A percentile compares a stretch with the other conserved stretches of the same genome.
Evolutionary conservation across 2,888 invertebrate species (phyloP).

Genomic region (Gymnosoma rotundatum): DNA sequence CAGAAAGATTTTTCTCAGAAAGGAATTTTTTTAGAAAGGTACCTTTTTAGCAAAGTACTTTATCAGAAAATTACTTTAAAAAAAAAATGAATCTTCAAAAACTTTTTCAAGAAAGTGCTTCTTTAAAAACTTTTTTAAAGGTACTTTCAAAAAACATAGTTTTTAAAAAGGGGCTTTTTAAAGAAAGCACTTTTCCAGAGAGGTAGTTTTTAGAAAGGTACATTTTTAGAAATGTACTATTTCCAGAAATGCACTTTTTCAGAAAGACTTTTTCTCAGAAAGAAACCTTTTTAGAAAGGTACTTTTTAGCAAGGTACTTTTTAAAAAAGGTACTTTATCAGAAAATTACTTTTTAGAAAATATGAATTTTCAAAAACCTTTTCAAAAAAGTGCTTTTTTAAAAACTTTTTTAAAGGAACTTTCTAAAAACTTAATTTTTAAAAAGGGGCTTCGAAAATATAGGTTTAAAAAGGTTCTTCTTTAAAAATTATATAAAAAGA

Average conservation of each 20-base stretch:
- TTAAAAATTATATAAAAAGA: no score
- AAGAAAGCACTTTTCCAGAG: no score
- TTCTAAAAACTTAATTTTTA: no score
- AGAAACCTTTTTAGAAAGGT: not conserved
- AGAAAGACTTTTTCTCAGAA: no score
- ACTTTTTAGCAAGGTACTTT: not conserved
- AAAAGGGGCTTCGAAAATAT: no score
- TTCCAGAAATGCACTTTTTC: not conserved
- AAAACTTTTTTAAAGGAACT: no score
- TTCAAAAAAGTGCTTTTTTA: no score
- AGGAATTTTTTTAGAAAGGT: not conserved
- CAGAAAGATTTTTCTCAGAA: not conserved
- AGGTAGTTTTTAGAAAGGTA: not conserved
- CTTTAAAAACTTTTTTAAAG: not conserved
- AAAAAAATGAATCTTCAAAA: not conserved
- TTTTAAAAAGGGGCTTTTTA: no score
- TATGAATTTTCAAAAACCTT: not conserved
- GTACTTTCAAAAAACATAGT: no score
- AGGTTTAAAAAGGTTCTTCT: no score
- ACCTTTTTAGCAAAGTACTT: not conserved
- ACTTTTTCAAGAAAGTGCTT: no score
- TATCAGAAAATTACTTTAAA: not conserved
- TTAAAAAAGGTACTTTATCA: not conserved
- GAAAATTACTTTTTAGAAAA: not conserved
- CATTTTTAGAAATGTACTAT: not conserved